Percentiles rank a stretch among this genome's conserved stretches.
phyloP scores from a whole-genome alignment of 37 sponge, comb jelly and placozoan genomes.

The Ephydatia muelleri region DNA sequence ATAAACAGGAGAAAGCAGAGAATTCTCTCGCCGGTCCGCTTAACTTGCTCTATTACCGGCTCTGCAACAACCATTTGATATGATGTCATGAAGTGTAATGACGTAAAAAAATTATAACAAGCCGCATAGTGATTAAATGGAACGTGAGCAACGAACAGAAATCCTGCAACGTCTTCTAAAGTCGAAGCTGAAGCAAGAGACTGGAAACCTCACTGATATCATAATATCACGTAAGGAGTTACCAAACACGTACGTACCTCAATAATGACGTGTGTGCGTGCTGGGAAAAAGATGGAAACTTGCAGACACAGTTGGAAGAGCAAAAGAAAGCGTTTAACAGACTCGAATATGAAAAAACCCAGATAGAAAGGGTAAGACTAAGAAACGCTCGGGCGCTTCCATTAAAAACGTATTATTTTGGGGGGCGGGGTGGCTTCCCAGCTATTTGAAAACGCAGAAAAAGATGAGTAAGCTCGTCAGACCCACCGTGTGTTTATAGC shows the following conservation, averaged over 20 bases:
- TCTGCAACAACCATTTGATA: too few relatives aligned
- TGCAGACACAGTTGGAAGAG: conserved; percentile 44
- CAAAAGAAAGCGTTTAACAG: conserved; percentile 31
- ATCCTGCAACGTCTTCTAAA: neutral
- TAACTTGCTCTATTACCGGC: too few relatives aligned
- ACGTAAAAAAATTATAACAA: too few relatives aligned
- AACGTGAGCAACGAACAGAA: neutral
- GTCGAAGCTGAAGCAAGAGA: conserved; percentile 15
- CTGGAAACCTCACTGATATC: conserved; percentile 47
- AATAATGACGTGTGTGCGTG: neutral
- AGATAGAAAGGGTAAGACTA: conserved; percentile 50
- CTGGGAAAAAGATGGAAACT: conserved; percentile 41
- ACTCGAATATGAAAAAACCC: conserved; percentile 54
- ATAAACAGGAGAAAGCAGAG: too few relatives aligned
- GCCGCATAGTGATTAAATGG: neutral
- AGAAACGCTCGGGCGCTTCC: neutral
- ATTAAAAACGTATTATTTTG: neutral
- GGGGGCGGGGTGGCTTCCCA: neutral
- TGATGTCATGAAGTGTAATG: too few relatives aligned
- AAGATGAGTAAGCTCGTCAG: neutral
- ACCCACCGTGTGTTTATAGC: too few relatives aligned
- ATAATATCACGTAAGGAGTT: conserved; percentile 40
- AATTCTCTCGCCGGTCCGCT: too few relatives aligned
- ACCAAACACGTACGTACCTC: neutral
- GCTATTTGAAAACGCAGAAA: neutral